Conservation (phyloP, 2,113 vertebrate species). For the Etia nguti region DNA sequence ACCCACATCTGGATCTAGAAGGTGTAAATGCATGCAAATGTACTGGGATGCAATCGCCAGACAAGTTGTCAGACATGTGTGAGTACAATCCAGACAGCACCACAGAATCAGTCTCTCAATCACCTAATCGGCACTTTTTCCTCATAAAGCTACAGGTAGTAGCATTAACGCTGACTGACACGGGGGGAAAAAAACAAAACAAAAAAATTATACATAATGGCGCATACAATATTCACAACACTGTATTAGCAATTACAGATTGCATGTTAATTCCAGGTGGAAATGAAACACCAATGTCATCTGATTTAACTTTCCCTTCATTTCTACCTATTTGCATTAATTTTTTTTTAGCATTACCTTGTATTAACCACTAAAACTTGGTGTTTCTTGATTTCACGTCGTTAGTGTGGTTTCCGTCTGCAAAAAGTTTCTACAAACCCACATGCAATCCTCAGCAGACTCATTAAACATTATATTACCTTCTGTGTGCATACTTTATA, state of each 20-base stretch:
- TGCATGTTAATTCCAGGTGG: neutral
- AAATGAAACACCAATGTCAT: neutral
- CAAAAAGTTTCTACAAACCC: neutral
- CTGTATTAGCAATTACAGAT: neutral
- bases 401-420: neutral
- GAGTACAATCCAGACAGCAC: too few relatives aligned
- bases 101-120: neutral
- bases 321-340: neutral
- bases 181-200: neutral
- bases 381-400: neutral
- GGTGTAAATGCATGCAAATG: neutral
- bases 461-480: neutral
- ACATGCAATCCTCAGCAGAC: neutral
- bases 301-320: neutral
- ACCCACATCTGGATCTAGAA: neutral
- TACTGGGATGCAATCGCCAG: neutral
- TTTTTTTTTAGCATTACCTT: neutral
- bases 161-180: neutral
- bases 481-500: neutral
- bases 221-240: fast-evolving
- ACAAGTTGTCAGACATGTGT: neutral
- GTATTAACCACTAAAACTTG: neutral
- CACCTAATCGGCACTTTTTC: neutral
- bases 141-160: neutral
- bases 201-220: neutral